Evolutionary conservation across 1,140 invertebrate genomes (phyloP), one percentile per base, ranked within the genome.

Genomic region (Bombus confusus): DNA sequence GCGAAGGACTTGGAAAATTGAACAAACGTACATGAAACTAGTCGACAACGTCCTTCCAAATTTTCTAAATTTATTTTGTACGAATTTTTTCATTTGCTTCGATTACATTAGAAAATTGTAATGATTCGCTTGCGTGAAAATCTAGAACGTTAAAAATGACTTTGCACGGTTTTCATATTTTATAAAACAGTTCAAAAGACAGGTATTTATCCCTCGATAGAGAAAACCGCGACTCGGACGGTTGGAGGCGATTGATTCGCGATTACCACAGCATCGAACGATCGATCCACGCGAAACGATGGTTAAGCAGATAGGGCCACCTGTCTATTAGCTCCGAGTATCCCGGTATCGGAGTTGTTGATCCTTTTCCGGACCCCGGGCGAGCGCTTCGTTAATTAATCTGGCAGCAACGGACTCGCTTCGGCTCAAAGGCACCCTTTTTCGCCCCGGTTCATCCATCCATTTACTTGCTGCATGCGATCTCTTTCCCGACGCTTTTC

Each of bases 331-430:
- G 88, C 86, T 82, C 86, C 64, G 41, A 73, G 87, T 86, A 88
- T 90, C 88, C 87, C 91, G 88, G 87, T 90, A 91, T 91, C 87
- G 86, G 87, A 90, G 91, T 91, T 91, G 93, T 90, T 93, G 89
- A 93, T 94, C 91, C 92, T 93, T 87, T 88, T 88, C 88, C 85
- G 86, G 91, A 90, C 91, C 90, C 89, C 91, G 90, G 92, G 92
- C 92, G 91, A 93, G 92, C 89, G 93, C 93, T 94, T 93, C 93
- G 93, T 94, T 94, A 94, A 94, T 94, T 94, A 94, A 94, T 94
- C 93, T 93, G 92, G 92, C 93, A 93, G 92, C 88, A 92, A 91
- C 91, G 89, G 90, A 91, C 89, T 91, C 91, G 87, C 76, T 52
- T 52, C 88, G 86, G 91, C 91, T 94, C 93, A 94, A 94, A 94